phyloP scores from a whole-genome alignment of 2,113 vertebrate genomes.

The Cinclus cinclus region DNA sequence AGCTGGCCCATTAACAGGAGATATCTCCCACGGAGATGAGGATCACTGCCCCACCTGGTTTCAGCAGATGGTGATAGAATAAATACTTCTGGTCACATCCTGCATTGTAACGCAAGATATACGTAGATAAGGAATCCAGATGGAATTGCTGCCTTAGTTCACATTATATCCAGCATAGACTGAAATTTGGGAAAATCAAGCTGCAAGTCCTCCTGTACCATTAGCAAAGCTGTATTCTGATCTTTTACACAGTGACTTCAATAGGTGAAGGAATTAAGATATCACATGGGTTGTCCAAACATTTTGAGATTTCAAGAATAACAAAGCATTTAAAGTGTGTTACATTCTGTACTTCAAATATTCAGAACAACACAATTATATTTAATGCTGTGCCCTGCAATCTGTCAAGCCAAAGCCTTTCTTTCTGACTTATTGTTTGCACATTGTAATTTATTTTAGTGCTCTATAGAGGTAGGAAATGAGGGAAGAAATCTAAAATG shows the following conservation, averaged over 20 bases:
- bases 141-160: not conserved
- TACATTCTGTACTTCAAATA: not conserved
- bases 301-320: not conserved
- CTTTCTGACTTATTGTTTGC: conserved; percentile 7
- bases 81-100: too few relatives aligned
- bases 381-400: not conserved
- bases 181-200: not conserved
- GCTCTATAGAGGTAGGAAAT: not conserved
- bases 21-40: too few relatives aligned
- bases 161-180: not conserved
- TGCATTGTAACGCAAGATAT: too few relatives aligned
- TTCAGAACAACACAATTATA: not conserved
- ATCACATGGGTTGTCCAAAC: not conserved
- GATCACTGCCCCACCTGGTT: too few relatives aligned
- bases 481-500: not conserved
- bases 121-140: not conserved
- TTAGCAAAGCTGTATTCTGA: not conserved
- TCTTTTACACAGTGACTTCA: not conserved
- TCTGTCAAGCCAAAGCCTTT: not conserved
- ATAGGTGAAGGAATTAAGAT: not conserved
- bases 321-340: not conserved
- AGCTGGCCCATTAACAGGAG: too few relatives aligned
- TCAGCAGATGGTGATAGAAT: too few relatives aligned
- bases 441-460: not conserved
- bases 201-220: not conserved